Evolutionary conservation across 2,113 vertebrate species (phyloP).

Genomic region (Nannospalax galili): DNA sequence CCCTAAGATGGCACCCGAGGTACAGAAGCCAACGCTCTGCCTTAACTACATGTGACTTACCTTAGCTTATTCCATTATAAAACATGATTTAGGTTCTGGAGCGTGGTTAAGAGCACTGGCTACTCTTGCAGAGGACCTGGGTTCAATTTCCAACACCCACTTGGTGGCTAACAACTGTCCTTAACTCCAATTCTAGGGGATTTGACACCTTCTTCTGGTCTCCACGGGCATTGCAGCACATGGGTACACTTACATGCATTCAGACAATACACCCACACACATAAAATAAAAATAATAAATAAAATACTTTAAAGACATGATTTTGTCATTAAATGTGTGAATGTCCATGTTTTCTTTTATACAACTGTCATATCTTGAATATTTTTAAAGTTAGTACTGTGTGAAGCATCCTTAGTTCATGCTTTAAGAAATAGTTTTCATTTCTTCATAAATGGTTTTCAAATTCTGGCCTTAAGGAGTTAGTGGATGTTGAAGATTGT

Average conservation of each 20-base stretch:
- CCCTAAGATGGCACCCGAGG: conserved; percentile 71
- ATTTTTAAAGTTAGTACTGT: conserved; percentile 50
- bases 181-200: too few species aligned
- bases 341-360: conserved; percentile 57
- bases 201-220: too few species aligned
- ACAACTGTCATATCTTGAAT: conserved; percentile 68
- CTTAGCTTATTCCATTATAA: conserved; percentile 77
- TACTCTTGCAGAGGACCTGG: too few species aligned
- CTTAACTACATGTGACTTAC: conserved; percentile 74
- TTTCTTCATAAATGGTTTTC: conserved; percentile 57
- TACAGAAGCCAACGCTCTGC: conserved; percentile 67
- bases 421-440: conserved; percentile 46
- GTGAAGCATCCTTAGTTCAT: conserved; percentile 48
- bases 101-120: too few species aligned
- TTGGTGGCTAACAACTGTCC: too few species aligned
- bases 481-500: conserved; percentile 61
- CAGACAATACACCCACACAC: too few species aligned
- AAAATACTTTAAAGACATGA: too few species aligned
- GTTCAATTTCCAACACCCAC: too few species aligned
- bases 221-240: too few species aligned
- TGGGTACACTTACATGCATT: too few species aligned
- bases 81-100: conserved; percentile 9
- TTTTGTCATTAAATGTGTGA: conserved; percentile 69
- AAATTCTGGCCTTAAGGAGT: conserved; percentile 47
- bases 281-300: too few species aligned